Evolutionary conservation across 2,113 vertebrate genomes (phyloP).

Genomic region (Gymnobelideus leadbeateri): DNA sequence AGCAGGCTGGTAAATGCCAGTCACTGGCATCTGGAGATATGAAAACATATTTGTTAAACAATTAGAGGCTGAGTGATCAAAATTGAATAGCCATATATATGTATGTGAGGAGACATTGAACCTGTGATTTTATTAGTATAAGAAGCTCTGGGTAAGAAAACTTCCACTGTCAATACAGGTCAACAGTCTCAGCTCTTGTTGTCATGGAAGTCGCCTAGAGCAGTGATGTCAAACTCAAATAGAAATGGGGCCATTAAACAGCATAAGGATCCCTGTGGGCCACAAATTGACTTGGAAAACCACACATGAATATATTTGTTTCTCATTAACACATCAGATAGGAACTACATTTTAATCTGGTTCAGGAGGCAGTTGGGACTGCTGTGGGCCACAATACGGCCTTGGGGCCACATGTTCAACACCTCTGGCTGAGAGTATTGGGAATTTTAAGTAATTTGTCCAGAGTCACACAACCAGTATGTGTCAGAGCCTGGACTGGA

Average conservation of each 20-base stretch:
- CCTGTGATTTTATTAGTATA: neutral
- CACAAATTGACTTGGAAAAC: neutral
- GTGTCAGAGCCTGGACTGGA: neutral
- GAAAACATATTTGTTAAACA: constrained; percentile 13
- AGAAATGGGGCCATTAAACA: neutral
- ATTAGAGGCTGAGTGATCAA: neutral
- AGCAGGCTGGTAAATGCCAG: neutral
- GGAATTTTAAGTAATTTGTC: neutral
- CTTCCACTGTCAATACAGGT: neutral
- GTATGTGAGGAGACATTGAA: neutral
- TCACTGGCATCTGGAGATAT: neutral
- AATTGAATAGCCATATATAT: neutral
- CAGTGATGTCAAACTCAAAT: neutral
- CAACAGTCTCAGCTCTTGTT: neutral
- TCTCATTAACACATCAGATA: neutral
- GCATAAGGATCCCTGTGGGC: neutral
- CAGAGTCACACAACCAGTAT: neutral
- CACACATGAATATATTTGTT: neutral
- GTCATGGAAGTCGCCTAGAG: neutral
- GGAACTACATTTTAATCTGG: neutral
- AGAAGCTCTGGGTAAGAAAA: neutral
- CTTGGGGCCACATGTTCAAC: neutral
- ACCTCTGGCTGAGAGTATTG: neutral
- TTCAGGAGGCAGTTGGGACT: neutral
- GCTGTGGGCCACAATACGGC: neutral